Evolutionary conservation across 1,140 invertebrate genomes (phyloP).

Genomic region (Bombus picipes): DNA sequence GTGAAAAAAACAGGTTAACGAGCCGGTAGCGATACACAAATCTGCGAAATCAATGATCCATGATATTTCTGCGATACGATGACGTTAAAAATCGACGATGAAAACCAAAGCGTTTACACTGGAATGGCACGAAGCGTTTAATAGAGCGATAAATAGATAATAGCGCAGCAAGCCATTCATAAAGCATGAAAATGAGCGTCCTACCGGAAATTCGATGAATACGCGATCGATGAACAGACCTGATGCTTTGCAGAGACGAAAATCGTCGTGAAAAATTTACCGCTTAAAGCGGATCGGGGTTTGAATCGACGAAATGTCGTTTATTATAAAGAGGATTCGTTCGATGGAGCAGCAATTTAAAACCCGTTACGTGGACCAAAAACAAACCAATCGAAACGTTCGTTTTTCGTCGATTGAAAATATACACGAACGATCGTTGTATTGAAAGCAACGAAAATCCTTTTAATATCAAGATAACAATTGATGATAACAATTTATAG

Average conservation of each 20-base stretch:
- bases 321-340: background rate
- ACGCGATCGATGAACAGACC: background rate
- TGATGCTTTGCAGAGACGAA: background rate
- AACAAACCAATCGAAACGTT: background rate
- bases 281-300: background rate
- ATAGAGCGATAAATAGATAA: constrained; percentile 64
- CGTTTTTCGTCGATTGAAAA: background rate
- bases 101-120: constrained; percentile 7
- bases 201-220: constrained; percentile 48
- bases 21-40: background rate
- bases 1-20: background rate
- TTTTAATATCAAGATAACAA: too few relatives aligned
- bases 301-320: background rate
- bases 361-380: background rate
- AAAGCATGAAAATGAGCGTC: constrained; percentile 40
- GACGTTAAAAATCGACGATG: constrained; percentile 48
- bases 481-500: too few relatives aligned
- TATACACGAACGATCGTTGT: background rate
- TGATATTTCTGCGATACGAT: constrained; percentile 6
- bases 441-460: background rate
- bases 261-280: constrained; percentile 12
- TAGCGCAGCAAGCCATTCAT: constrained; percentile 29
- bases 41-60: background rate
- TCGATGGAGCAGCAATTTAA: background rate
- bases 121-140: constrained; percentile 34